These are phyloP conservation scores for Solenopsis fugax DNA, from an alignment of 1,140 invertebrate species.

Conservation along the genomic window DNA sequence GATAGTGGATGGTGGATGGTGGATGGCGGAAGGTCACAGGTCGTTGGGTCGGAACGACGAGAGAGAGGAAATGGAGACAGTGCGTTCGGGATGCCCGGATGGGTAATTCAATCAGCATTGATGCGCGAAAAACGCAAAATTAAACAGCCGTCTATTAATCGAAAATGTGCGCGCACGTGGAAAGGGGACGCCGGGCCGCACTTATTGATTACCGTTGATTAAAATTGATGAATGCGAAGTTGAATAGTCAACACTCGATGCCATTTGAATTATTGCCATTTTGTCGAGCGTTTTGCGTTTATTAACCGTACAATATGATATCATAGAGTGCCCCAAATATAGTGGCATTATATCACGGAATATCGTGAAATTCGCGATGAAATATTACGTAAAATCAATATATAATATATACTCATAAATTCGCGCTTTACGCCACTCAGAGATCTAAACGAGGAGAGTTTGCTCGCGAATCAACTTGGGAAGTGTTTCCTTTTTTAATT, in stretches of 20 bases:
- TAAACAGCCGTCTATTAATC: conserved; percentile 35
- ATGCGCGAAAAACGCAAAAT: conserved; percentile 51
- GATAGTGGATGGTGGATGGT: conserved; percentile 35
- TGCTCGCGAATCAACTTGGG: not conserved
- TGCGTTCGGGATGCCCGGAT: conserved; percentile 6
- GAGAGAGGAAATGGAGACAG: conserved; percentile 57
- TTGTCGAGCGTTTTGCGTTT: not conserved
- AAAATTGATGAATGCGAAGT: conserved; percentile 5
- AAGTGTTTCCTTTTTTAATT: conserved; percentile 38
- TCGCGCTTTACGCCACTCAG: not conserved
- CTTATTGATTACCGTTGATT: not conserved
- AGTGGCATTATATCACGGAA: not conserved
- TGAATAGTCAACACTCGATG: not conserved
- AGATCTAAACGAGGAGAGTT: not conserved
- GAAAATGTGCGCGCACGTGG: not conserved
- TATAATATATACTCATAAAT: not conserved
- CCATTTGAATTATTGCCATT: not conserved
- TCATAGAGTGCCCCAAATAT: not conserved
- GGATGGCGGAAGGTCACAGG: conserved; percentile 55
- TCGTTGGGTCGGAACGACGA: conserved; percentile 50
- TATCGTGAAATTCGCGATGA: not conserved
- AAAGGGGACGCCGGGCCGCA: not conserved
- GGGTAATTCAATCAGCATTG: conserved; percentile 58
- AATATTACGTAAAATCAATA: conserved; percentile 6
- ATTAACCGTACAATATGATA: not conserved